Conservation (phyloP, 1,140 invertebrate genomes). For the Danaus melanippus region DNA sequence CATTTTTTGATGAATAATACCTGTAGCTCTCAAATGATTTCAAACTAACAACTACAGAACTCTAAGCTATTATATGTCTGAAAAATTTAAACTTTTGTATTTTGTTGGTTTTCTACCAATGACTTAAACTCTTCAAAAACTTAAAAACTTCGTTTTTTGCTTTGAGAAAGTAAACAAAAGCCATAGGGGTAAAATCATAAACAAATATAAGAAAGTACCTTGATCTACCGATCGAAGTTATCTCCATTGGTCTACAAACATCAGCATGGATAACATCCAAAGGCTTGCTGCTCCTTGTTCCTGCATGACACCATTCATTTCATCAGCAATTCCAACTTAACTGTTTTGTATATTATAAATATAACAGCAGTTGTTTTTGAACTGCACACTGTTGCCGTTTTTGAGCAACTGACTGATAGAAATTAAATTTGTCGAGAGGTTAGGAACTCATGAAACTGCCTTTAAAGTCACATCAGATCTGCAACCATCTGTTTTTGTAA, state of each 20-base stretch:
- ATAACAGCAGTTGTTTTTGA: no score
- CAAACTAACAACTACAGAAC: slow-evolving; percentile 17
- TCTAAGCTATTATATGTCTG: slow-evolving; percentile 20
- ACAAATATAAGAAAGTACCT: slow-evolving; percentile 22
- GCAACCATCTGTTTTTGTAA: no score
- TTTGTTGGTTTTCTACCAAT: slow-evolving; percentile 18
- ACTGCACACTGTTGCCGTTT: no score
- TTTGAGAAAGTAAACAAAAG: slow-evolving; percentile 28
- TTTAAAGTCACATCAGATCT: no score
- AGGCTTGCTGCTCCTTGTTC: no score
- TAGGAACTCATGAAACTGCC: no score
- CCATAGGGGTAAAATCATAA: slow-evolving; percentile 20
- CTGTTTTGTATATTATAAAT: no score
- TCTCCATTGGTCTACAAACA: slow-evolving; percentile 34
- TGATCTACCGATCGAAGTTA: slow-evolving; percentile 12
- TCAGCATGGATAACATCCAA: slow-evolving; percentile 10
- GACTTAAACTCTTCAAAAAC: slow-evolving; percentile 19
- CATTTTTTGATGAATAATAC: slow-evolving; percentile 12
- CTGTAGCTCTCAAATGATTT: slow-evolving; percentile 13
- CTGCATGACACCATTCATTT: no score
- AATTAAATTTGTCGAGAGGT: no score
- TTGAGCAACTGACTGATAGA: no score
- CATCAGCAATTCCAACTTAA: no score
- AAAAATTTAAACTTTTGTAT: slow-evolving; percentile 18
- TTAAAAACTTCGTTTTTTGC: slow-evolving; percentile 18